Base-by-base conservation (phyloP, 2,113 vertebrate species). In the Muscicapa adusta region DNA sequence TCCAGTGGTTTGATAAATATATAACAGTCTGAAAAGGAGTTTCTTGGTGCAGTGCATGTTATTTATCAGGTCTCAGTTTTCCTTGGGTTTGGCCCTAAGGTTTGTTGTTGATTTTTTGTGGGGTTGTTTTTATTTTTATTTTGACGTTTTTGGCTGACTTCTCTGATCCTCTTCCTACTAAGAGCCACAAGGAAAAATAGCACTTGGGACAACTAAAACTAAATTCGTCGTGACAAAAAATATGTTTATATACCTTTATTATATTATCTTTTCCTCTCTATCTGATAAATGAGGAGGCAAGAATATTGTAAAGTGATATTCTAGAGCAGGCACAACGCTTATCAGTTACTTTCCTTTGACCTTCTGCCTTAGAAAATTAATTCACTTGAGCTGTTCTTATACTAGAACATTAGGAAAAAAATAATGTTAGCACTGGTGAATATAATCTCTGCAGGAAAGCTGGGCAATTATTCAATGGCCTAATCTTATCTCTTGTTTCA, bases 401-500 rank as follows among this genome's bases (percentile, higher is more conserved):
- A 88, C 94, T 93, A 96, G 93, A 98, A 96, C 97, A 97, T 96
- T 96, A 97, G 88, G 88, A 72, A 93, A 84, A 93, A 96, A 97
- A 97, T 97, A 98, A 98, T 98, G 98, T 98, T 98, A 97, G 97
- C 96, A 91, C 93, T 97, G 94, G 96, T 96, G 98, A 98, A 98
- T 98, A 98, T 97, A 98, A 98, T 98, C 97, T 98, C 95, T 96
- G 92, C 97, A 97, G 97, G 95, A 97, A 97, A 97, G 96, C 97
- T 94, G 94, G 92, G 97, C 96, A 97, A 98, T 98, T 98, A 98
- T 98, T 98, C 97, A 98, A 58, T 77, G 89, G 92, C 94, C 96
- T 97, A 97, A 98, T 98, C 97, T 98, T 97, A 98, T 97, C 98
- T 98, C 97, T 96, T 97, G 96, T 98, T 98, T 98, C 98, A 97